Evolutionary conservation across 2,113 vertebrate species (phyloP), one percentile per base, ranked within the genome.

Genomic region (Sturnira hondurensis): DNA sequence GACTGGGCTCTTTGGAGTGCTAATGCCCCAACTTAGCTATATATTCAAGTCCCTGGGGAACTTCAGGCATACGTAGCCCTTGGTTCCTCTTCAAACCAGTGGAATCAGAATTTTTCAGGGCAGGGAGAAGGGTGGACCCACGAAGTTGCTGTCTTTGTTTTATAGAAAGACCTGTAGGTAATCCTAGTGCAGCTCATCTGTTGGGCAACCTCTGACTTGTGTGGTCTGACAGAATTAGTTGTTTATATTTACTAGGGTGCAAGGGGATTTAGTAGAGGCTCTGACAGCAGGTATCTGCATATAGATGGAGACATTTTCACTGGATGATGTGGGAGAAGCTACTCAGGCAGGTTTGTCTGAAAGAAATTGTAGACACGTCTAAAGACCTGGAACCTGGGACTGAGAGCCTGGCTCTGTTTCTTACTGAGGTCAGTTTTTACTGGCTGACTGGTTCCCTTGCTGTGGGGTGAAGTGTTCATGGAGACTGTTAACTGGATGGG

Each of bases 391-490:
- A 83, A 56, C 94, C 68, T 77, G 14, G 54, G 67, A 54, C 76
- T 88, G 71, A 65, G 50, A 70, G 52, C 71, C 67, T 61, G 86
- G 80, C 43, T 91, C 43, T 86, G 9, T 95, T 96, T 95, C 94
- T 76, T 52, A 50, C 31, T 28, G 58, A 71, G 86, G 78, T 91
- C 89, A 33, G 78, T 54, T 78, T 80, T 89, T 65, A 56, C 63
- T 77, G 81, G 83, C 58, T 87, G 63, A 8, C 65, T 84, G 80
- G 31, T 84, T 76, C 31, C 47, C 86, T 95, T 50, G 41, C 70
- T 9, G 2, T 63, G 54, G 87, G 45, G 74, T 28, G 22, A 26
- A 70, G 14, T 45, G 80, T 24, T 50, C 43, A 50, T 52, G 70
- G 89, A 70, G 28, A 63, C 61, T 52, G 50, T 73, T 54, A 81